Evolutionary conservation across 2,113 vertebrate genomes (phyloP).

Genomic region (Felis chaus): DNA sequence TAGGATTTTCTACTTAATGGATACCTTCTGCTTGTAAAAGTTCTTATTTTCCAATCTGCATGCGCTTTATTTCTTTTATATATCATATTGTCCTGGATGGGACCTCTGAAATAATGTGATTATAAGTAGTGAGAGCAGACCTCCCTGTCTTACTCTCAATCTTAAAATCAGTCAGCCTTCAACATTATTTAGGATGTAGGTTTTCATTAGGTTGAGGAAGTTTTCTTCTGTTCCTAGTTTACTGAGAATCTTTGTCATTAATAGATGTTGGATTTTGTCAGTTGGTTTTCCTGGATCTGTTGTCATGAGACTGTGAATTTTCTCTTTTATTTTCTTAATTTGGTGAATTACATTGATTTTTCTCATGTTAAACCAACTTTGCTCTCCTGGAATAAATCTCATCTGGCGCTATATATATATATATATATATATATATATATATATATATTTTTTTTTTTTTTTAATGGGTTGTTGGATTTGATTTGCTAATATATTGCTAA

Average conservation of each 20-base stretch:
- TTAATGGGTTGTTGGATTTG: background rate
- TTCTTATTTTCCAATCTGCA: background rate
- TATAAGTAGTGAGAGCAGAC: background rate
- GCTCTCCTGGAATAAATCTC: background rate
- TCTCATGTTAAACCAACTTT: background rate
- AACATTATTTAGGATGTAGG: background rate
- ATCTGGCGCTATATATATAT: background rate
- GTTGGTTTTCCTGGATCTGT: background rate
- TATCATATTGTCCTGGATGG: background rate
- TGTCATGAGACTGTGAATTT: background rate
- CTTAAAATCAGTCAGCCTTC: background rate
- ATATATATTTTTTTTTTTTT: background rate
- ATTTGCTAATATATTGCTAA: slow-evolving; percentile 2
- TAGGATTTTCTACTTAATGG: background rate
- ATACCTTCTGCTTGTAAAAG: background rate
- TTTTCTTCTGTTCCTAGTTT: background rate
- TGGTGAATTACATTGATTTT: background rate
- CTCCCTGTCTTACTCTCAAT: background rate
- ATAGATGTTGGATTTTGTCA: background rate
- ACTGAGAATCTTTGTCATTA: background rate
- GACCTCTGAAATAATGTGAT: background rate
- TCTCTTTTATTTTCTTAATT: background rate
- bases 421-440: background rate
- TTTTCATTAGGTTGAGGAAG: background rate
- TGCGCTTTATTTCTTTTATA: background rate